Percentiles rank a stretch among this genome's conserved stretches.
Conservation (phyloP, 2,113 vertebrate species). For the Setophaga petechia region DNA sequence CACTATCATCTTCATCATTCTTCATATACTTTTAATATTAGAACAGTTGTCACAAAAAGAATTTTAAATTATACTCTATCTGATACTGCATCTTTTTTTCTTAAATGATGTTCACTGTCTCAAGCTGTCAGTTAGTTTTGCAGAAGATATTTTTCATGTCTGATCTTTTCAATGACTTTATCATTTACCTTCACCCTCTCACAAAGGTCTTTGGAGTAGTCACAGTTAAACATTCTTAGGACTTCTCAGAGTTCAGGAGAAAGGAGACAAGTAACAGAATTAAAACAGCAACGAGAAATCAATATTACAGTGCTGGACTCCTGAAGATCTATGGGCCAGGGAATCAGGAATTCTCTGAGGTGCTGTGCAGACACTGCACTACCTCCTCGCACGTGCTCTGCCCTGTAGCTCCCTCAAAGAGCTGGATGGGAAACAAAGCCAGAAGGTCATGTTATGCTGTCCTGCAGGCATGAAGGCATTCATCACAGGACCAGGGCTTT, state of each 20-base stretch:
- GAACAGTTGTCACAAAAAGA: neutral
- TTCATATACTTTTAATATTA: neutral
- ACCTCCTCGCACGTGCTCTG: rapidly evolving
- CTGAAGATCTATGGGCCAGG: neutral
- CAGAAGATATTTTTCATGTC: neutral
- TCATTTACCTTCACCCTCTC: neutral
- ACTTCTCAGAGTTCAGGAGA: neutral
- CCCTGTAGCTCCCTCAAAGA: neutral
- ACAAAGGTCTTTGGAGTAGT: neutral
- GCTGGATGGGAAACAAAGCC: neutral
- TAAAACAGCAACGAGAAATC: constrained; percentile 1
- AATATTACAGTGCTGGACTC: neutral
- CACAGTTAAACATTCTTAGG: neutral
- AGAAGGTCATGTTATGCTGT: neutral
- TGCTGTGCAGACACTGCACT: neutral
- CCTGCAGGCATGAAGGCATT: neutral
- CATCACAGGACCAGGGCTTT: neutral
- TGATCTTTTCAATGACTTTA: neutral
- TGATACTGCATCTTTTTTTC: neutral
- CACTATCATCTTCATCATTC: neutral
- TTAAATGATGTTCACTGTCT: neutral
- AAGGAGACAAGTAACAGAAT: neutral
- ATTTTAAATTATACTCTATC: neutral
- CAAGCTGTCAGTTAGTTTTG: neutral
- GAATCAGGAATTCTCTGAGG: neutral